Evolutionary conservation across 2,888 invertebrate genomes (phyloP), one percentile per base, ranked within the genome.

Genomic region (Drosophila greeni): DNA sequence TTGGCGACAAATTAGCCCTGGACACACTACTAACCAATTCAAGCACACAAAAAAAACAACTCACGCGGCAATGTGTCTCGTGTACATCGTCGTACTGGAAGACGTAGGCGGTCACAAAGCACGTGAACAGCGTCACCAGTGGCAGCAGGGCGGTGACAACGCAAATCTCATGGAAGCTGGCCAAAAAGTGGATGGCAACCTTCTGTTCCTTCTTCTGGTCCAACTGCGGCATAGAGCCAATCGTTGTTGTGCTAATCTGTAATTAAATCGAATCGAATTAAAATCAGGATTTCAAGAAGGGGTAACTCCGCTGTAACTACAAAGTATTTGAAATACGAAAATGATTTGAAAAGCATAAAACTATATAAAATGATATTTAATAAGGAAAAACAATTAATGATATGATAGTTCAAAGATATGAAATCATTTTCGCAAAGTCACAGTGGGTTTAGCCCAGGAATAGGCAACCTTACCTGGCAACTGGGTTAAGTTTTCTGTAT

Each of bases 81-180:
- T 97, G 97, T 86, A 97, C 95, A 89, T 97, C 96, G 90, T 97
- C 95, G 90, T 93, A 93, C 90, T 96, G 96, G 90, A 96, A 97
- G 88, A 96, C 92, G 88, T 95, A 94, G 71, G 96, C 96, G 76
- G 95, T 94, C 87, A 95, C 90, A 89, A 97, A 95, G 90, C 97
- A 97, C 88, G 95, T 91, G 86, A 96, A 90, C 86, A 97, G 92
- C 85, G 96, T 94, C 87, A 94, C 91, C 86, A 96, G 91, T 73
- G 97, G 97, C 90, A 97, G 92, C 86, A 94, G 93, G 66, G 96
- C 94, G 59, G 97, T 95, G 75, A 94, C 91, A 78, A 95, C 90
- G 88, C 96, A 96, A 84, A 97, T 92, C 86, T 93, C 92, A 88
- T 93, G 93, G 88, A 96, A 93, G 86, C 94, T 94, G 89, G 93